phyloP scores from a whole-genome alignment of 2,888 invertebrate species.

The Pseudococcus viburni region DNA sequence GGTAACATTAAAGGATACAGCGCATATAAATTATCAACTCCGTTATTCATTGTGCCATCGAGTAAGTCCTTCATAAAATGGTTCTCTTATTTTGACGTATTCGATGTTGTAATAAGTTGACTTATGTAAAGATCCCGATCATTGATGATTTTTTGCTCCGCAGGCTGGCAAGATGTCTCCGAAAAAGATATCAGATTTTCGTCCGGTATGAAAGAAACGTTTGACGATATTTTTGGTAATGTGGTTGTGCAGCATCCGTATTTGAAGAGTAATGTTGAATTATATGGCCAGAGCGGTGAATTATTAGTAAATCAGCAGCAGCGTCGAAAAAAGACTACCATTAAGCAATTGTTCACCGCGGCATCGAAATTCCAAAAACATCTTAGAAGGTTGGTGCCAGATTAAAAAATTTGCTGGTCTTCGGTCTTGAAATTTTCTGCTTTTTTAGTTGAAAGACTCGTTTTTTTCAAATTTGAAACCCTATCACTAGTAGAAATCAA shows the following conservation, averaged over 20 bases:
- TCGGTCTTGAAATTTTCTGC: too few species aligned
- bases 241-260: conserved; percentile 77
- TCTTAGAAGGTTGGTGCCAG: conserved; percentile 78
- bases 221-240: conserved; percentile 83
- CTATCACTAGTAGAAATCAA: too few species aligned
- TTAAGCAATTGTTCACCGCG: conserved; percentile 94
- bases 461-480: too few species aligned
- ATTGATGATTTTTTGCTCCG: conserved; percentile 62
- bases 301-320: conserved; percentile 76
- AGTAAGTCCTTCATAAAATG: conserved; percentile 76
- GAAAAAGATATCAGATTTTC: conserved; percentile 74
- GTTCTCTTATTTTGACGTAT: neutral
- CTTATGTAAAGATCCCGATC: neutral
- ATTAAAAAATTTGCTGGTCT: neutral
- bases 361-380: conserved; percentile 97
- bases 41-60: conserved; percentile 89
- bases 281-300: conserved; percentile 65
- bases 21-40: conserved; percentile 81
- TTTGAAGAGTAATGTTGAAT: conserved; percentile 74
- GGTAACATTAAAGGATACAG: conserved; percentile 96
- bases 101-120: neutral
- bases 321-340: conserved; percentile 86
- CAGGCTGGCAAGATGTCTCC: conserved; percentile 89
- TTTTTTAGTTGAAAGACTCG: too few species aligned
- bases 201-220: conserved; percentile 79